phyloP scores from a whole-genome alignment of 1,140 invertebrate species.

The Metopolophium dirhodum region DNA sequence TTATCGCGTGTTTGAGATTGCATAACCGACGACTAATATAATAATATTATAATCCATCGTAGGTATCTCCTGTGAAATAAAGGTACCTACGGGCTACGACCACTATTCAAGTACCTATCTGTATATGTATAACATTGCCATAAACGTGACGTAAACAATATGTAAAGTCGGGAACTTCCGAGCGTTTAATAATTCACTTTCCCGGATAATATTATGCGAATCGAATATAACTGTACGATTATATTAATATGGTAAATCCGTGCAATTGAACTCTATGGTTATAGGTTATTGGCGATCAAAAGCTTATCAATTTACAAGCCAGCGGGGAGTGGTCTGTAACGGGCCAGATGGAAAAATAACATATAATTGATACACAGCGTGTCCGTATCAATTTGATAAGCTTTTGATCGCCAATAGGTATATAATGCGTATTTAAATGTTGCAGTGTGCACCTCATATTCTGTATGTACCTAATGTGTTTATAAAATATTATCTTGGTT shows the following conservation, averaged over 20 bases:
- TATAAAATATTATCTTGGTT: neutral
- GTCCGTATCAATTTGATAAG: no score
- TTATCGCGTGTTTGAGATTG: neutral
- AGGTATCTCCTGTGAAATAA: neutral
- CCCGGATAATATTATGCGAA: neutral
- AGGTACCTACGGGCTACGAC: neutral
- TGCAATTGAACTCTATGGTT: neutral
- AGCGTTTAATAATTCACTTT: neutral
- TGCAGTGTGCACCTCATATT: neutral
- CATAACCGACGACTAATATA: neutral
- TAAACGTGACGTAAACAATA: neutral
- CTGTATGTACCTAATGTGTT: neutral
- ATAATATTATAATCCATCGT: neutral
- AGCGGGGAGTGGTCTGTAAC: no score
- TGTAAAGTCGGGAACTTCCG: neutral
- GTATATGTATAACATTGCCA: neutral
- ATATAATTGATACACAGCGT: no score
- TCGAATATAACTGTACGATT: neutral
- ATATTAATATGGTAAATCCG: neutral
- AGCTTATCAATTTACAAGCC: no score
- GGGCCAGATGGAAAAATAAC: no score
- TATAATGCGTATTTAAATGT: neutral
- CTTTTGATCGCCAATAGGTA: neutral
- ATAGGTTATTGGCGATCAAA: no score
- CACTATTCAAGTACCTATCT: neutral